Conservation (phyloP, 2,797 vertebrate species). For the Acanthurus lineatus region DNA sequence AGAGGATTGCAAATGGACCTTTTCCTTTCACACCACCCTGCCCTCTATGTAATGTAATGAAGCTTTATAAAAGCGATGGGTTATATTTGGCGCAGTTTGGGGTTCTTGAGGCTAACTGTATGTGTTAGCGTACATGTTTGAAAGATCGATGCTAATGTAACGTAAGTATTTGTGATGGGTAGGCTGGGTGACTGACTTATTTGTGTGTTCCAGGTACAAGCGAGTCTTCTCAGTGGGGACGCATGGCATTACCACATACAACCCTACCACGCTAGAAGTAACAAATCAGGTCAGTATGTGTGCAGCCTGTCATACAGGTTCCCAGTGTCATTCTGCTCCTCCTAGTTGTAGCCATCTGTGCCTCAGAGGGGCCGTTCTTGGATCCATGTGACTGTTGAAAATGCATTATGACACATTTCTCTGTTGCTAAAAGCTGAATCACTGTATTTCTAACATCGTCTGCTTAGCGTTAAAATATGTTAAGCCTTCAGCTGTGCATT, state of each 20-base stretch:
- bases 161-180: constrained; percentile 10
- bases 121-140: not conserved
- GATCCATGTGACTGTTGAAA: constrained; percentile 30
- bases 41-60: not conserved
- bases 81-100: constrained; percentile 5
- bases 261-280: constrained; percentile 97
- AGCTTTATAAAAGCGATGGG: not conserved
- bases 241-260: constrained; percentile 97
- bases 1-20: not conserved
- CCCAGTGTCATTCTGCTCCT: not conserved
- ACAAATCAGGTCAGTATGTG: constrained; percentile 95
- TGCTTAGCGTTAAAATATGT: constrained; percentile 1
- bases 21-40: not conserved
- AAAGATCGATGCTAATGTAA: not conserved
- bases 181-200: constrained; percentile 57
- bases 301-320: not conserved
- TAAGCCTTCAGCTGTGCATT: not conserved
- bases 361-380: constrained; percentile 13
- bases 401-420: constrained; percentile 29
- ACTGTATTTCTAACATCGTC: constrained; percentile 5
- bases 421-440: constrained; percentile 25
- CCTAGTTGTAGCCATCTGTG: not conserved
- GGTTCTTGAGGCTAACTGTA: not conserved
- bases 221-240: constrained; percentile 98
- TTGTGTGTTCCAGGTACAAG: constrained; percentile 91